Evolutionary conservation across 2,888 invertebrate species (phyloP).

Genomic region (Lasioglossum lativentre): DNA sequence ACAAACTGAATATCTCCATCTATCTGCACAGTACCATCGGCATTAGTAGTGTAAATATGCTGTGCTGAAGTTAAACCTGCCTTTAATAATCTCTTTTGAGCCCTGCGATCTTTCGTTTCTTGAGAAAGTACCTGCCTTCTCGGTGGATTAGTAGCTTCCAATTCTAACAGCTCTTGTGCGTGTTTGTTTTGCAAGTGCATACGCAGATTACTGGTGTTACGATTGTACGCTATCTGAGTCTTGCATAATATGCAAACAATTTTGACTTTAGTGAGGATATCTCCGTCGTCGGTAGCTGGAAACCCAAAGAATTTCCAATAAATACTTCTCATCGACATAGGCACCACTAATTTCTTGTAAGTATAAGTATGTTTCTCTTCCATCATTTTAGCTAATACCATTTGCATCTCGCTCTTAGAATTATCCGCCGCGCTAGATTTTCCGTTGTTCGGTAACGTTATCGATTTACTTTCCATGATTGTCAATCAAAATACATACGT

Average conservation of each 20-base stretch:
- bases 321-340: slow-evolving; percentile 85
- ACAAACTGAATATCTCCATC: slow-evolving; percentile 84
- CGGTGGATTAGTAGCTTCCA: slow-evolving; percentile 81
- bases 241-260: slow-evolving; percentile 85
- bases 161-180: slow-evolving; percentile 80
- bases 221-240: slow-evolving; percentile 85
- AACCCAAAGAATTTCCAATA: slow-evolving; percentile 86
- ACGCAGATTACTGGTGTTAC: slow-evolving; percentile 85
- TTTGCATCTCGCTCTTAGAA: slow-evolving; percentile 71
- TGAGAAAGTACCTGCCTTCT: slow-evolving; percentile 76
- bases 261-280: slow-evolving; percentile 84
- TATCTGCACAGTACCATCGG: slow-evolving; percentile 84
- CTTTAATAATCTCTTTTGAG: slow-evolving; percentile 79
- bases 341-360: slow-evolving; percentile 85
- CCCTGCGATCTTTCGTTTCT: slow-evolving; percentile 80
- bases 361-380: slow-evolving; percentile 83
- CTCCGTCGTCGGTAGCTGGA: slow-evolving; percentile 85
- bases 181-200: slow-evolving; percentile 86
- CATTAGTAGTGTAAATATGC: slow-evolving; percentile 83
- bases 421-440: slow-evolving; percentile 56
- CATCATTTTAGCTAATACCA: slow-evolving; percentile 81
- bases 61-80: slow-evolving; percentile 74
- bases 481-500: slow-evolving; percentile 51
- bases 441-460: slow-evolving; percentile 52
- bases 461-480: slow-evolving; percentile 65